Base-by-base conservation (phyloP, 2,888 invertebrate genomes). In the Aspidapion aeneum region DNA sequence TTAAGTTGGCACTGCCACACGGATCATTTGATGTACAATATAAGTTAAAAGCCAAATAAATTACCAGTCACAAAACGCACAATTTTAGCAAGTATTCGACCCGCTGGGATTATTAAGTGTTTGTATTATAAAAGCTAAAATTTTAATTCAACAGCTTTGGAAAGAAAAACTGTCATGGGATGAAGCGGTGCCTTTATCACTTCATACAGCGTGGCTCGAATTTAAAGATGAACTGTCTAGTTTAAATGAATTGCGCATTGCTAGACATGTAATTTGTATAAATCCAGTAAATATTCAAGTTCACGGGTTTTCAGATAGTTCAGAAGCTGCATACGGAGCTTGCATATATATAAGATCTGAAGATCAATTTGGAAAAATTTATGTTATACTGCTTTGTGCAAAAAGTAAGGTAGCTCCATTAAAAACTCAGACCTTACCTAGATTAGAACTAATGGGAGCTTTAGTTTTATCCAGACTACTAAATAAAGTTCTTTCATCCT, bases 371-470 rank as follows among this genome's bases (percentile, higher is more conserved):
- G 49, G 35, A 1, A 17, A 61, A 56, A 9, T 48, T 49, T 48
- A 2, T 19, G 55, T 62, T 2, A 58, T 18, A 1, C 54, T 61
- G 18, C 12, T 54, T 9, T 62, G 62, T 22, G 2, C 61, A 18
- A 61, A 61, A 19, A 22, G 54, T 12, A 55, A 50, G 21, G 60
- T 60, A 3, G 68, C 70, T 19, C 71, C 71, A 9, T 54, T 71
- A n/a, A 69, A 68, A 56, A 48, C 62, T 17, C 1, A 67, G 5
- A 64, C 68, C 7, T 56, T 71, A 55, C 68, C 72, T 1, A 54
- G 64, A 17, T 62, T 71, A 21, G 71, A 71, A 54, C 55, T 70
- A 7, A 57, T 62, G 22, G 71, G 55, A 1, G 68, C 70, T 3
- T 18, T 67, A 9, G 5, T 70, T 9, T 52, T 65, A 12, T 57